Percentiles rank a stretch among this genome's conserved stretches.
Conservation (phyloP, 2,113 vertebrate genomes). For the Sinocyclocheilus anophthalmus region DNA sequence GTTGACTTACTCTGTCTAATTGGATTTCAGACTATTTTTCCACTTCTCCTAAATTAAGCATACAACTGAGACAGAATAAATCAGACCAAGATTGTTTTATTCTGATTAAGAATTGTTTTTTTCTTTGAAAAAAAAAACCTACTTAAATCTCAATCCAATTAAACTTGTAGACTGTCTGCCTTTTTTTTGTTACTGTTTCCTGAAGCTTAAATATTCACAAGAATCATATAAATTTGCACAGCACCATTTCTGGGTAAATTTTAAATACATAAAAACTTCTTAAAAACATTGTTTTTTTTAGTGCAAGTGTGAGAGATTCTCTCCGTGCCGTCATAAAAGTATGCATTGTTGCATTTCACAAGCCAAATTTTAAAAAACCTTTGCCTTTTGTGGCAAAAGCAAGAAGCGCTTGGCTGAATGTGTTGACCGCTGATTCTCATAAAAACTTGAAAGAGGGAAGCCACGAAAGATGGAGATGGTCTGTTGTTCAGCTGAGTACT, state of each 20-base stretch:
- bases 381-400: slow-evolving; percentile 2
- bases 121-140: slow-evolving; percentile 14
- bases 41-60: slow-evolving; percentile 42
- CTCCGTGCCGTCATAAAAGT: neutral
- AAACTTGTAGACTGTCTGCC: neutral
- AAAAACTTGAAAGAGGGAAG: slow-evolving; percentile 9
- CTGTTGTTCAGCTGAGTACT: slow-evolving; percentile 2
- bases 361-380: neutral
- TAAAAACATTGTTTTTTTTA: slow-evolving; percentile 1
- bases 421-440: slow-evolving; percentile 19
- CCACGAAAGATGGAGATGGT: slow-evolving; percentile 4
- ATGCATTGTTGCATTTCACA: neutral
- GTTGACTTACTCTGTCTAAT: slow-evolving; percentile 37
- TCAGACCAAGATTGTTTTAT: slow-evolving; percentile 28
- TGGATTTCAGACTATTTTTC: slow-evolving; percentile 53
- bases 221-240: neutral
- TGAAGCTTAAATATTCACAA: neutral
- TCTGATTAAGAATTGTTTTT: neutral
- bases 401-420: slow-evolving; percentile 27
- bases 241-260: neutral
- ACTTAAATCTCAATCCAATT: slow-evolving; percentile 22
- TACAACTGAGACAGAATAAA: slow-evolving; percentile 29
- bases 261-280: neutral
- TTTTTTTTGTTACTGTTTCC: neutral
- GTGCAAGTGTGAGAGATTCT: neutral